Conservation (phyloP, 2,797 vertebrate genomes). For the Coendou prehensilis region DNA sequence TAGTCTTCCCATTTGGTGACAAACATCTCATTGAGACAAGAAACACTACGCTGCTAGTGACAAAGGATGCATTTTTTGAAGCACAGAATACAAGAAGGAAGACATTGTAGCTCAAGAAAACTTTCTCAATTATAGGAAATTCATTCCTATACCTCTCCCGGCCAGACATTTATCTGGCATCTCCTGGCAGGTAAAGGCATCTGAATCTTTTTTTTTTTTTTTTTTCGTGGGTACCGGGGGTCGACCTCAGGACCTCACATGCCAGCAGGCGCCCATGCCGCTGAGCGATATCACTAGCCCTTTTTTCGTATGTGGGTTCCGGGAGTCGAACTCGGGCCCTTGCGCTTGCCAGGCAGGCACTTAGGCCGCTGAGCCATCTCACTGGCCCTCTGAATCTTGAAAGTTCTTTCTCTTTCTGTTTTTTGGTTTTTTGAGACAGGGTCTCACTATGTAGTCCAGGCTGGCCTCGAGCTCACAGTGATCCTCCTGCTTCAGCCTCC, state of each 20-base stretch:
- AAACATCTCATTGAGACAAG: neutral
- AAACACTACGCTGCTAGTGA: neutral
- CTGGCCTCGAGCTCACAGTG: neutral
- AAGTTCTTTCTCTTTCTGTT: neutral
- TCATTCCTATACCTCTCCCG: neutral
- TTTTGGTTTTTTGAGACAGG: neutral
- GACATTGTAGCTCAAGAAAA: neutral
- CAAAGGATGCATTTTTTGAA: slow-evolving; percentile 15
- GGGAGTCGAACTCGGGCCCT: too few species aligned
- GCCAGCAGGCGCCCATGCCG: too few species aligned
- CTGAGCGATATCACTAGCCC: too few species aligned
- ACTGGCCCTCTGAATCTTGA: neutral
- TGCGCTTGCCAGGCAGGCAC: too few species aligned
- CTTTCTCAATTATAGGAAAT: neutral
- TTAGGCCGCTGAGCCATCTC: too few species aligned
- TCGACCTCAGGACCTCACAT: too few species aligned
- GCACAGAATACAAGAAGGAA: neutral
- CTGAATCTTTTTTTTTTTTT: neutral
- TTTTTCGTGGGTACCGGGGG: too few species aligned
- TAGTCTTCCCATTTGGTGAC: slow-evolving; percentile 6
- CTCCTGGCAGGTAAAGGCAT: neutral
- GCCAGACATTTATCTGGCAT: neutral
- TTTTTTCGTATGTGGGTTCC: too few species aligned
- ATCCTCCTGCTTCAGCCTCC: neutral
- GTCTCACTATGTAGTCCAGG: neutral